Percentiles rank a stretch among this genome's conserved stretches.
These are phyloP conservation scores for Staurois parvus DNA, from an alignment of 2,797 vertebrate genomes.

Conservation along the genomic window DNA sequence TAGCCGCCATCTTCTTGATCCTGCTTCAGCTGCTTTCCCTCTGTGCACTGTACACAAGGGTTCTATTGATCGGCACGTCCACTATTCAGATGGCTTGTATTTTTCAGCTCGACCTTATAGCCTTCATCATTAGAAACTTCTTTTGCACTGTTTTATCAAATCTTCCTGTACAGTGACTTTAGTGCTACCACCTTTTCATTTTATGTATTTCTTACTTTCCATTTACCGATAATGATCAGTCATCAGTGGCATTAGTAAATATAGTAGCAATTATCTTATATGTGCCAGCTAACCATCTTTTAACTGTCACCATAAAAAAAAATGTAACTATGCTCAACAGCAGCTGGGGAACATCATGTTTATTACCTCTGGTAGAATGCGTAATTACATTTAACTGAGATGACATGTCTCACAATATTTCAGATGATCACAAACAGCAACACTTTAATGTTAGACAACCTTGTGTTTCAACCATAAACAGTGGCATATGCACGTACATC, in stretches of 20 bases:
- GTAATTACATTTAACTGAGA: conserved; percentile 27
- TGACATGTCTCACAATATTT: conserved; percentile 14
- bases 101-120: too few species aligned
- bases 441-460: neutral
- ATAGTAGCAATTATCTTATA: neutral
- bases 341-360: conserved; percentile 34
- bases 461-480: neutral
- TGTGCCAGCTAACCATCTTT: conserved; percentile 25
- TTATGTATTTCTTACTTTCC: neutral
- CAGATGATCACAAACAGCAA: conserved; percentile 11
- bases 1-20: too few species aligned
- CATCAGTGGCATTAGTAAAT: neutral
- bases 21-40: too few species aligned
- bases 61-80: too few species aligned
- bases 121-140: neutral
- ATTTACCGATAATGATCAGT: neutral
- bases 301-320: conserved; percentile 15
- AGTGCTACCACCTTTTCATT: neutral
- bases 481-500: neutral
- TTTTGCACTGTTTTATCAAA: neutral
- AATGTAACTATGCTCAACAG: conserved; percentile 11
- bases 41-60: too few species aligned
- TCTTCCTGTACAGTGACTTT: neutral
- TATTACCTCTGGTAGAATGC: conserved; percentile 21
- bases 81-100: too few species aligned